phyloP scores from a whole-genome alignment of 2,113 vertebrate species.

The Cepphus grylle region DNA sequence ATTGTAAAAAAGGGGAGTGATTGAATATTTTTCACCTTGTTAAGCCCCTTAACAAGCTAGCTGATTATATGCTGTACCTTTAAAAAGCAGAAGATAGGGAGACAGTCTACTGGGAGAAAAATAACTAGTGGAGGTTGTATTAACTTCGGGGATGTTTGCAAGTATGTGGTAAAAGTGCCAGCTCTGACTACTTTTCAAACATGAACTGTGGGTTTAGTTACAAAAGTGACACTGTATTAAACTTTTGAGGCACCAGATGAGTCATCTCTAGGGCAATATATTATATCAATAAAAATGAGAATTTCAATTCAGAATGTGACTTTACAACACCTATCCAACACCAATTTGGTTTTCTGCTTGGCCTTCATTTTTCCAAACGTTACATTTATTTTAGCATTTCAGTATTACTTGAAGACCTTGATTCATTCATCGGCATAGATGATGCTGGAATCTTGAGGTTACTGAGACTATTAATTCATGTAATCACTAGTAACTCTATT shows the following conservation, averaged over 20 bases:
- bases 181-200: neutral
- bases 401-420: neutral
- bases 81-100: conserved; percentile 49
- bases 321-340: neutral
- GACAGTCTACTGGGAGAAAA: neutral
- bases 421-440: neutral
- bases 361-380: neutral
- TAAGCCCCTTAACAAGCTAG: conserved; percentile 66
- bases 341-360: neutral
- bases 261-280: neutral
- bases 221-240: neutral
- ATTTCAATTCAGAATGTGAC: neutral
- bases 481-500: neutral
- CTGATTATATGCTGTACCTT: conserved; percentile 60
- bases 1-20: conserved; percentile 60
- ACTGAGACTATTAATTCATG: neutral
- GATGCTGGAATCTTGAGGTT: neutral
- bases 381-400: neutral
- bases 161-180: neutral
- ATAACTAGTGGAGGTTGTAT: neutral
- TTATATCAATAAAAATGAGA: neutral
- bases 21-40: conserved; percentile 70
- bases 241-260: neutral
- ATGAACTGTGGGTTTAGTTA: neutral
- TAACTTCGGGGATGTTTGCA: conserved; percentile 1